Conservation (phyloP, 2,888 invertebrate genomes). For the Drosophila nigricruria region DNA sequence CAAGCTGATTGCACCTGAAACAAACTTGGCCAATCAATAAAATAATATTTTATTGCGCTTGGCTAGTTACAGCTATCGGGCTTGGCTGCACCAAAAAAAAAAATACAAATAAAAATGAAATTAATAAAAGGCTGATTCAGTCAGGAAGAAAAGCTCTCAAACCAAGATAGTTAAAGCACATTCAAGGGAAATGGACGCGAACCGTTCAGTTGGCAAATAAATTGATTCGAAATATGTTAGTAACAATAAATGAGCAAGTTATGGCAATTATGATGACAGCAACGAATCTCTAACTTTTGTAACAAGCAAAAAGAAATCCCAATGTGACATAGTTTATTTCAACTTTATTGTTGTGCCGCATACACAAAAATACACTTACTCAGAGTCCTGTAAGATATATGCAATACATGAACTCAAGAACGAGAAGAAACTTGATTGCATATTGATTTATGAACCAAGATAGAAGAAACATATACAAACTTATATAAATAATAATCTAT, state of each 20-base stretch:
- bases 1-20: slow-evolving; percentile 26
- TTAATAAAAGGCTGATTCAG: not conserved
- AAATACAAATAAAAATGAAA: slow-evolving; percentile 4
- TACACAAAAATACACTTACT: slow-evolving; percentile 13
- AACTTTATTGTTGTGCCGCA: not conserved
- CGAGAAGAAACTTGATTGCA: not conserved
- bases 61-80: slow-evolving; percentile 2
- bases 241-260: slow-evolving; percentile 2
- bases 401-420: not conserved
- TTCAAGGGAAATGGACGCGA: not conserved
- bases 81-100: not conserved
- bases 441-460: not conserved
- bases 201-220: not conserved
- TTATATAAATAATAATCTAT: not conserved
- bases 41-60: slow-evolving; percentile 27
- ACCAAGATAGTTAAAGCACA: not conserved
- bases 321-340: not conserved
- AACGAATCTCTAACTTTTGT: not conserved
- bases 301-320: not conserved
- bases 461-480: not conserved
- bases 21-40: slow-evolving; percentile 30
- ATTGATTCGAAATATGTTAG: slow-evolving; percentile 2
- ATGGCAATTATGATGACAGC: slow-evolving; percentile 6
- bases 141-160: not conserved
- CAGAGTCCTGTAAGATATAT: not conserved